phyloP scores from a whole-genome alignment of 2,113 vertebrate genomes.

The Mustelus asterias region DNA sequence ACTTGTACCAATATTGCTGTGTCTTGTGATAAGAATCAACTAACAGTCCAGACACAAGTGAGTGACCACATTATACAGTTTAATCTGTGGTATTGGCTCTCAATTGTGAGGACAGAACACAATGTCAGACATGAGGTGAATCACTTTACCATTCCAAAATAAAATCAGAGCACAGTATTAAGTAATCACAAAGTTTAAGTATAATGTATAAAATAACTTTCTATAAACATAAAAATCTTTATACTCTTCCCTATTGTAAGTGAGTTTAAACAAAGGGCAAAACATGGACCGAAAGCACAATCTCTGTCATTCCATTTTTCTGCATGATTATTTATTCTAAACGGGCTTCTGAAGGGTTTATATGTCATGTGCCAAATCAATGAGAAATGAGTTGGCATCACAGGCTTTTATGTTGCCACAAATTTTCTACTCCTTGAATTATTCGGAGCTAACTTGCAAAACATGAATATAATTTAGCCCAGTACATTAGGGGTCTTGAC shows the following conservation, averaged over 20 bases:
- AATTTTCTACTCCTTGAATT: background rate
- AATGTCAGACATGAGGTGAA: background rate
- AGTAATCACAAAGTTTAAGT: background rate
- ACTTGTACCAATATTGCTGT: background rate
- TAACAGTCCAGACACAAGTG: background rate
- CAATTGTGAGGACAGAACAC: background rate
- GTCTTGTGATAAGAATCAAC: background rate
- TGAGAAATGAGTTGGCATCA: background rate
- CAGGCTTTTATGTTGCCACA: background rate
- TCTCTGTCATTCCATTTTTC: background rate
- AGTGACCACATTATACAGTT: too few species aligned
- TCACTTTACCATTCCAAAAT: slow-evolving; percentile 4
- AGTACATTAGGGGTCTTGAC: background rate
- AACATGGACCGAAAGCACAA: background rate
- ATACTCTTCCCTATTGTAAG: slow-evolving; percentile 4
- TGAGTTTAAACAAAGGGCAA: background rate
- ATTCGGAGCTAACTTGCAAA: background rate
- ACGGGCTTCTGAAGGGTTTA: background rate
- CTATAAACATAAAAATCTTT: background rate
- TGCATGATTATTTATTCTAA: background rate
- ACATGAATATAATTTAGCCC: background rate
- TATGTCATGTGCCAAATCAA: background rate
- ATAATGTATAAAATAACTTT: background rate
- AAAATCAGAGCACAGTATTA: slow-evolving; percentile 5
- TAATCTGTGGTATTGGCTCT: background rate